These are phyloP conservation scores for Muscicapa striata DNA, from an alignment of 2,797 vertebrate genomes.

Conservation along the genomic window DNA sequence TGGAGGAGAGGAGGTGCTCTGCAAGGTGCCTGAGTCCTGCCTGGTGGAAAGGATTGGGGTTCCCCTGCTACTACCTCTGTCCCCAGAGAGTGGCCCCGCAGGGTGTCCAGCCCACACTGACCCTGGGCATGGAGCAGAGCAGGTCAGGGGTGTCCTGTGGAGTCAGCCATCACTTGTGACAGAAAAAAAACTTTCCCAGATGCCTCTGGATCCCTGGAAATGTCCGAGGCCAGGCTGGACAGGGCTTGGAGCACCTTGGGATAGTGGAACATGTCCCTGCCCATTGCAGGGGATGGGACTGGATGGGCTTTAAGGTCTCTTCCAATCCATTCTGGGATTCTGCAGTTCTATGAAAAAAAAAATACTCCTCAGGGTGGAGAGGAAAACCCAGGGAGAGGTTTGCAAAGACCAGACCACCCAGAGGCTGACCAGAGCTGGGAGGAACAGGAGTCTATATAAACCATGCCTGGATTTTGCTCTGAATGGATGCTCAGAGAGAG, in stretches of 20 bases:
- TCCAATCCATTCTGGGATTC: neutral
- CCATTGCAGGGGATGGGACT: rapidly evolving
- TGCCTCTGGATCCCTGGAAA: neutral
- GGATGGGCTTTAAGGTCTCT: neutral
- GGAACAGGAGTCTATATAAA: neutral
- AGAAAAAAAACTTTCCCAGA: neutral
- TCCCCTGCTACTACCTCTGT: neutral
- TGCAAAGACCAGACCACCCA: neutral
- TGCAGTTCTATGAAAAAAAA: neutral
- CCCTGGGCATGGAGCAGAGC: neutral
- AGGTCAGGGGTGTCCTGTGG: neutral
- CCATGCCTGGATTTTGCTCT: neutral
- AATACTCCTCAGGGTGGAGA: neutral
- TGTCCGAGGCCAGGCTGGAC: rapidly evolving
- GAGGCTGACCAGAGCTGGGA: neutral
- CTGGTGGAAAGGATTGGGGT: neutral
- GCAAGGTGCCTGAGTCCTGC: neutral
- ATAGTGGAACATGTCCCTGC: neutral
- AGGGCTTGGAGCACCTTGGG: neutral
- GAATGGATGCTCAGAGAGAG: neutral
- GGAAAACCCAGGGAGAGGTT: neutral
- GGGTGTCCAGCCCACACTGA: neutral
- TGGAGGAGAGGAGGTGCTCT: neutral
- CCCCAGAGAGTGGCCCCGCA: rapidly evolving
- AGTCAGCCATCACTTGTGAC: neutral